Base-by-base conservation (phyloP, 1,140 invertebrate genomes). In the Pseudomyrmex dendroicus region DNA sequence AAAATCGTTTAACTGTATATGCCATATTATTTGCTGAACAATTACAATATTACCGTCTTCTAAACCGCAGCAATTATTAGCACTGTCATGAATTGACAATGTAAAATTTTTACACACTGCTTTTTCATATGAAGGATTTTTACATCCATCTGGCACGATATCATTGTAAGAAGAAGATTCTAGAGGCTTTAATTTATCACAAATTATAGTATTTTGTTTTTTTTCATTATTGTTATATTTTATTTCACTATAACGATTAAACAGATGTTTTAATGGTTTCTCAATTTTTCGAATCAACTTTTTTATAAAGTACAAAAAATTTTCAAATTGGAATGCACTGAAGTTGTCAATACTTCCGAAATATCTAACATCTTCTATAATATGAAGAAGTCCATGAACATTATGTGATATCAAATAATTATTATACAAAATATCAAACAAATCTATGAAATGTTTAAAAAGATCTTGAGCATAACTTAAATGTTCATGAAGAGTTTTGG, bases 341-440 rank as follows among this genome's bases (percentile, higher is more conserved):
- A 66, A 66, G 13, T 50, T 66, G 20, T 66, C 63, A 2, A 66
- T 2, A 66, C 9, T 25, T 48, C 68, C 73, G 25, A 83, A 86
- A 54, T 46, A 15, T n/a, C 73, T 83, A 13, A 67, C 66, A 78
- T 83, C 78, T 12, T 54, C 61, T 57, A 25, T 46, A 57, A 83
- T 15, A 62, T 83, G 80, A 57, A 77, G 25, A 25, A 25, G 25
- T 50, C 35, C 56, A 66, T 83, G 73, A 13, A 77, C 62, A 72
- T 83, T 83, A 44, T 83, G 73, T 2, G 73, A 86, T 70, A 83
- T 20, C 17, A 56, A 57, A 73, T 74, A 68, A 52, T 62, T 52
- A 3, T 68, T 35, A 73, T 66, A 86, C 64, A 83, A 67, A 15
- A 8, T 61, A 35, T 10, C 10, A 57, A 74, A 82, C 50, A 52